Evolutionary conservation across 2,113 vertebrate species (phyloP).

Genomic region (Sorex araneus): DNA sequence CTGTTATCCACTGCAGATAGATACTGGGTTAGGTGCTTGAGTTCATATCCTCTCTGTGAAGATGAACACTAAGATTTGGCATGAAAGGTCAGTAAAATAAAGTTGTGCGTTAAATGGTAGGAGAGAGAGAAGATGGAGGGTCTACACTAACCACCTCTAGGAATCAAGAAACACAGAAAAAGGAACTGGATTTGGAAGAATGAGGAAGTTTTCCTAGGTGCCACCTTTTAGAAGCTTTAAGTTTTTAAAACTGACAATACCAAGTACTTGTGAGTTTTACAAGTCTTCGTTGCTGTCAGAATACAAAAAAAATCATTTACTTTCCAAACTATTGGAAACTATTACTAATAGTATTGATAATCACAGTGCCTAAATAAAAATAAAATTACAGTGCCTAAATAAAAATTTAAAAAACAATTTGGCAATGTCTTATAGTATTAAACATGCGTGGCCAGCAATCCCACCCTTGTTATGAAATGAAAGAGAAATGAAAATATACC

Average conservation of each 20-base stretch:
- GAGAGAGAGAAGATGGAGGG: constrained; percentile 34
- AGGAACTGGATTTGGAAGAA: neutral
- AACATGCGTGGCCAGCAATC: neutral
- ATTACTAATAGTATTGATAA: no score
- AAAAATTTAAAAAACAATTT: neutral
- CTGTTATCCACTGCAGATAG: neutral
- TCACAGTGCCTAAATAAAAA: no score
- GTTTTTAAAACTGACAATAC: constrained; percentile 5
- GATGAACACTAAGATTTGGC: neutral
- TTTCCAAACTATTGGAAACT: neutral
- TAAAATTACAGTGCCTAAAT: no score
- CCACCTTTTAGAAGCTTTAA: neutral
- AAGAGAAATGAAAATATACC: constrained; percentile 42
- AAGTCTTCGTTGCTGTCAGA: neutral
- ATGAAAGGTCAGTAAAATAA: neutral
- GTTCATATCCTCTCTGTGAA: neutral
- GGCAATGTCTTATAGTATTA: constrained; percentile 25
- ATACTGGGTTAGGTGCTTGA: neutral
- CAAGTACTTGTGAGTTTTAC: neutral
- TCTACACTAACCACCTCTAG: neutral
- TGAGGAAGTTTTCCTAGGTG: neutral
- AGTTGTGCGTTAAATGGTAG: neutral
- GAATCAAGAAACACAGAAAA: neutral
- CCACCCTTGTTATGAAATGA: neutral
- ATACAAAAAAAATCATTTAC: neutral